phyloP scores from a whole-genome alignment of 2,113 vertebrate genomes.

The Cynoglossus semilaevis region DNA sequence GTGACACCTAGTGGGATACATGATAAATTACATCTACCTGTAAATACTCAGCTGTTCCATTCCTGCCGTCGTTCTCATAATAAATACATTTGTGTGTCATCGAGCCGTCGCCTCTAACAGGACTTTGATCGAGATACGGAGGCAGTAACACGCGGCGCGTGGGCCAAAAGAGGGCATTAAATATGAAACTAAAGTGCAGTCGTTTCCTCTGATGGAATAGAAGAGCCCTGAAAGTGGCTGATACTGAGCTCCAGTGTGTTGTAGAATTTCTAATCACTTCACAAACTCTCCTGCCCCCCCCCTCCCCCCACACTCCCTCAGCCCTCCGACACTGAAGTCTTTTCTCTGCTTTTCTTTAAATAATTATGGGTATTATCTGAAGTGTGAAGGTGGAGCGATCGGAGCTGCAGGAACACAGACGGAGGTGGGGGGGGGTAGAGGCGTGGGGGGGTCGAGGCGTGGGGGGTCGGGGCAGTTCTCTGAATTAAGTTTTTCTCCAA shows the following conservation, averaged over 20 bases:
- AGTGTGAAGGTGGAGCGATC: too few relatives aligned
- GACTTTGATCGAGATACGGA: constrained; percentile 24
- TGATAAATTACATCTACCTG: too few relatives aligned
- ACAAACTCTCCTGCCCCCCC: not conserved
- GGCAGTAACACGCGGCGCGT: constrained; percentile 20
- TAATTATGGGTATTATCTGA: too few relatives aligned
- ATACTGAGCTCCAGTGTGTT: constrained; percentile 32
- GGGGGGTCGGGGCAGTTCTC: too few relatives aligned
- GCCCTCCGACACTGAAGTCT: too few relatives aligned
- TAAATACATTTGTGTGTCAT: constrained; percentile 18
- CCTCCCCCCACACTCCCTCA: not conserved
- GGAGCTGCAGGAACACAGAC: too few relatives aligned
- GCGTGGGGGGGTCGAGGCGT: too few relatives aligned
- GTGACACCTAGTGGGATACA: too few relatives aligned
- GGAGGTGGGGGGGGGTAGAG: too few relatives aligned
- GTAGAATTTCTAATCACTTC: constrained; percentile 40
- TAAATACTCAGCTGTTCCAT: too few relatives aligned
- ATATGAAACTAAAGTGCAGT: constrained; percentile 42
- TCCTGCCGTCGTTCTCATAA: not conserved
- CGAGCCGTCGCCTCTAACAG: constrained; percentile 14
- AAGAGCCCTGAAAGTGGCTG: constrained; percentile 17
- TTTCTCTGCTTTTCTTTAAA: too few relatives aligned
- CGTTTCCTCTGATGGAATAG: constrained; percentile 49
- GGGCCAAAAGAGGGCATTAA: constrained; percentile 35
- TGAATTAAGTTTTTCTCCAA: too few relatives aligned